Evolutionary conservation across 2,113 vertebrate species (phyloP), one percentile per base, ranked within the genome.

Genomic region (Speoplatyrhinus poulsoni): DNA sequence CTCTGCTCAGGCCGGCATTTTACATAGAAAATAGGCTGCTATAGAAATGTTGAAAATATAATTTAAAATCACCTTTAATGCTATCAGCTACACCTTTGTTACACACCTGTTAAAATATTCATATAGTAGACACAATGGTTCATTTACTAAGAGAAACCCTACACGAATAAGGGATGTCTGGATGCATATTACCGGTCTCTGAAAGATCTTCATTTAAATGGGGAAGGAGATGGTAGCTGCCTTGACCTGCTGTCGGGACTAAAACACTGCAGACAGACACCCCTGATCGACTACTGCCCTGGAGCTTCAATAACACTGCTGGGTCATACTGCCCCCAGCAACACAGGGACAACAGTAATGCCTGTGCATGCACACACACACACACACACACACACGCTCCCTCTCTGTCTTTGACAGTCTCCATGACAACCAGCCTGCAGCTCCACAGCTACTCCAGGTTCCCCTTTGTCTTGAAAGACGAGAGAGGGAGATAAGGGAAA

Each of bases 351-450:
- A 69, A 87, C 61, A 86, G 84, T 84, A 88, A 75, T 65, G 69
- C 94, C 17, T 76, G 71, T 72, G 65, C 12, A 59, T 3, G 79
- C 67, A 81, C 66, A 73, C 52, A 72, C 62, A 73, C 36, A 26
- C 61, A 70, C 73, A 65, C 63, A 56, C 59, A 67, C 69, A 65
- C 61, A 75, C 49, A 82, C 70, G 79, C 76, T 78, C 84, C 78
- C 66, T 60, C 50, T 54, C 60, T 50, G 48, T 68, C 69, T 76
- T 83, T 80, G 76, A 76, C 91, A 90, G 92, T 93, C 91, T 92
- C 93, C 91, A 93, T 93, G 92, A 91, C 93, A 90, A 93, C 91
- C 79, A 59, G 85, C 79, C 85, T 90, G 86, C 87, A 91, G 88
- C 83, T 85, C 85, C 76, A 83, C 67, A 68, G 85, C 82, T 81